Conservation (phyloP, 2,113 vertebrate genomes). For the Chinchilla lanigera region DNA sequence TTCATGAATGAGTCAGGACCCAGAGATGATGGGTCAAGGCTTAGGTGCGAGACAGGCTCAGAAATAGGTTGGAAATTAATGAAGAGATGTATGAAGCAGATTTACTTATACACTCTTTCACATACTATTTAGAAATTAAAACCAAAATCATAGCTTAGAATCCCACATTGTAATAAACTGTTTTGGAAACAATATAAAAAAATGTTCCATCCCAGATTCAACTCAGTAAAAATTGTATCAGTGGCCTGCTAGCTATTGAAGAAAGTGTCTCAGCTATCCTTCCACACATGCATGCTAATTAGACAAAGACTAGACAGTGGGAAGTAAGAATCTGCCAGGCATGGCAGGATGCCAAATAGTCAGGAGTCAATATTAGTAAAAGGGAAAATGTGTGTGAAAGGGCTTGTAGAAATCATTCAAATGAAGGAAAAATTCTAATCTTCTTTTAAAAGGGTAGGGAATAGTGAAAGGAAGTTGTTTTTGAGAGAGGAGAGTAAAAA, state of each 20-base stretch:
- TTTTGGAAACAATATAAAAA: background rate
- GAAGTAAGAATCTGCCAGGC: background rate
- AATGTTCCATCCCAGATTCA: background rate
- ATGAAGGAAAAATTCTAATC: background rate
- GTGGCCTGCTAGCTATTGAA: background rate
- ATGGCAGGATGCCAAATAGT: background rate
- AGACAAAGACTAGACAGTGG: background rate
- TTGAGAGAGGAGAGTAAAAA: background rate
- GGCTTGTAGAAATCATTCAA: background rate
- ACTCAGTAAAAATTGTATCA: background rate
- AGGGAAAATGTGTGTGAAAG: background rate
- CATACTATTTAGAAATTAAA: background rate
- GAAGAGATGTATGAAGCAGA: background rate
- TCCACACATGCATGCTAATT: background rate
- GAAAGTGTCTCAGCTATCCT: background rate
- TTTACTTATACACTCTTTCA: background rate
- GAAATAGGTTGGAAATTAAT: background rate
- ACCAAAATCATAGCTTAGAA: background rate
- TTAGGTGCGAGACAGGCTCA: background rate
- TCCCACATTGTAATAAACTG: background rate
- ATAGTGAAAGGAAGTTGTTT: background rate
- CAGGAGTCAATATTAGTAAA: background rate
- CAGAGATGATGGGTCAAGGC: background rate
- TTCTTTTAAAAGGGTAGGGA: background rate
- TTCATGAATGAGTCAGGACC: background rate